These are phyloP conservation scores for Brachystomella parvula DNA, from an alignment of 1,140 invertebrate species.

Conservation along the genomic window DNA sequence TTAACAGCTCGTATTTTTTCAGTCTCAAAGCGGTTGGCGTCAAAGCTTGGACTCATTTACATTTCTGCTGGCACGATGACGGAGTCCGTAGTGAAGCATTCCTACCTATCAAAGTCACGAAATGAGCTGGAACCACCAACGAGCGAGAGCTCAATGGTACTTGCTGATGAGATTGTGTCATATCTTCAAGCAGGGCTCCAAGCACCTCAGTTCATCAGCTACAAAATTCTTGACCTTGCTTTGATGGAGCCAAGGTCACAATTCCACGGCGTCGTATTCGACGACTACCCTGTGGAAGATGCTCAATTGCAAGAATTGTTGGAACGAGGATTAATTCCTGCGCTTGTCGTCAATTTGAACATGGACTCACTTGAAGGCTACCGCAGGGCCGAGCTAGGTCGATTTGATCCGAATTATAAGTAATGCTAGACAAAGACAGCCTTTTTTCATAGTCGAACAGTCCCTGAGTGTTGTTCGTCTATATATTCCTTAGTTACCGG, in stretches of 20 bases:
- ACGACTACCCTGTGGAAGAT: slow-evolving; percentile 27
- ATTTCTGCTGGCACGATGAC: slow-evolving; percentile 14
- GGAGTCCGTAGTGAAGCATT: slow-evolving; percentile 18
- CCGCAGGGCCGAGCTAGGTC: background rate
- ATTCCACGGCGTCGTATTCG: slow-evolving; percentile 28
- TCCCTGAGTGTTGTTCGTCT: too few species aligned
- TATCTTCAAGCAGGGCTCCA: slow-evolving; percentile 24
- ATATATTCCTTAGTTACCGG: background rate
- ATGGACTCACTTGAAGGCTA: slow-evolving; percentile 5
- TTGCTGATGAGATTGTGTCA: slow-evolving; percentile 20
- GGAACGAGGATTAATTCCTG: slow-evolving; percentile 25
- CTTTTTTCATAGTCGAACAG: too few species aligned
- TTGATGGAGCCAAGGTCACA: slow-evolving; percentile 31
- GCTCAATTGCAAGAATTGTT: slow-evolving; percentile 24
- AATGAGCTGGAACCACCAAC: background rate
- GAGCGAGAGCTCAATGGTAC: background rate
- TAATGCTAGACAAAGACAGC: slow-evolving; percentile 7
- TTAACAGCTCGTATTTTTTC: background rate
- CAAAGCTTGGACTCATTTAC: slow-evolving; percentile 25
- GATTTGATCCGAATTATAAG: slow-evolving; percentile 15
- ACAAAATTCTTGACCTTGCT: slow-evolving; percentile 21
- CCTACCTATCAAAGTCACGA: background rate
- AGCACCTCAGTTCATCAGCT: slow-evolving; percentile 26
- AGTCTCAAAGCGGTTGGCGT: slow-evolving; percentile 19
- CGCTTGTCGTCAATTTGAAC: slow-evolving; percentile 22